A percentile compares a stretch with the other conserved stretches of the same genome.
phyloP scores from a whole-genome alignment of 1,140 invertebrate species.

The Augochlora pura region DNA sequence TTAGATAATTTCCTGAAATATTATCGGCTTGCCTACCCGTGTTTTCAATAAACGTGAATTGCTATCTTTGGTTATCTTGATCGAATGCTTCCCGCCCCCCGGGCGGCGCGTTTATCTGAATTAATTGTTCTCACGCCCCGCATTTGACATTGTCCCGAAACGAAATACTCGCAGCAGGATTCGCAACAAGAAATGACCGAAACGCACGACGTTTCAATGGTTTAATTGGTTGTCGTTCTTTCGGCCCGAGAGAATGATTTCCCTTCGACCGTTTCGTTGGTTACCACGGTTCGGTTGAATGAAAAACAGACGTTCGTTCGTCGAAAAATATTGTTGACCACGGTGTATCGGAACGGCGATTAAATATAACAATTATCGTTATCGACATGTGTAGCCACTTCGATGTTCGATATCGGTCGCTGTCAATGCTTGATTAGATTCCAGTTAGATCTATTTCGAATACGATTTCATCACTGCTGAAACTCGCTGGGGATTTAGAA shows the following conservation, averaged over 20 bases:
- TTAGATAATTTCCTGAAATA: too few species aligned
- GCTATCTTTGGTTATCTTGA: too few species aligned
- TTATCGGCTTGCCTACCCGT: too few species aligned
- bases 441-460: neutral
- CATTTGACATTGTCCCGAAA: too few species aligned
- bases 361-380: neutral
- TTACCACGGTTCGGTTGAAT: neutral
- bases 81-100: too few species aligned
- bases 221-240: neutral
- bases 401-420: neutral
- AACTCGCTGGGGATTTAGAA: neutral
- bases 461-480: neutral
- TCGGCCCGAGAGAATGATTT: neutral
- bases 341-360: slow-evolving; percentile 9
- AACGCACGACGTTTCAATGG: too few species aligned
- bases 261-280: neutral
- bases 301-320: neutral
- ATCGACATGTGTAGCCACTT: neutral
- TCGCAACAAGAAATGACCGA: too few species aligned
- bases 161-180: too few species aligned
- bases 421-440: neutral
- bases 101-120: too few species aligned
- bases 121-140: too few species aligned
- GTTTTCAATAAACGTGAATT: too few species aligned
- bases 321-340: slow-evolving; percentile 19